phyloP scores from a whole-genome alignment of 1,140 invertebrate species.

The Polypedilum vanderplanki region DNA sequence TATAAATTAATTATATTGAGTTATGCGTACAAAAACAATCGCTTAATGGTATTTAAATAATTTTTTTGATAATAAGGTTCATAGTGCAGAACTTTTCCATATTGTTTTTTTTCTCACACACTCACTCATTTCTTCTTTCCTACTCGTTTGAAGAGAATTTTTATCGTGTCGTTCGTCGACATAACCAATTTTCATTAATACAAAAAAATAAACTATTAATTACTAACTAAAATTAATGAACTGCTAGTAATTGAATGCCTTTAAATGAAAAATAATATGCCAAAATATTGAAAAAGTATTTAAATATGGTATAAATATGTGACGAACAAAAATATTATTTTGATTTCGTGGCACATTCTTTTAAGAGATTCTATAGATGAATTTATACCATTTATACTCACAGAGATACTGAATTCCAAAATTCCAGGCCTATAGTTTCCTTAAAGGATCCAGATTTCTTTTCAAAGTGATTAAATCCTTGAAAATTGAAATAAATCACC shows the following conservation, averaged over 20 bases:
- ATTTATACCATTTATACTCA: neutral
- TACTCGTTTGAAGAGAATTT: too few relatives aligned
- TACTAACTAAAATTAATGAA: too few relatives aligned
- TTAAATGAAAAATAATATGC: too few relatives aligned
- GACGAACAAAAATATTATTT: neutral
- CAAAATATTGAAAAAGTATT: too few relatives aligned
- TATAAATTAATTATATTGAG: too few relatives aligned
- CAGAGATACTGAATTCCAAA: slow-evolving; percentile 17
- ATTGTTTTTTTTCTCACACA: slow-evolving; percentile 12
- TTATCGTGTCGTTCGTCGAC: neutral
- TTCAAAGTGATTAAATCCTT: too few relatives aligned
- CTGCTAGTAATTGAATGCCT: too few relatives aligned
- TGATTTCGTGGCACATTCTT: slow-evolving; percentile 11
- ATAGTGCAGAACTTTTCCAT: slow-evolving; percentile 10
- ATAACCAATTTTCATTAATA: neutral
- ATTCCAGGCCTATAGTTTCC: neutral
- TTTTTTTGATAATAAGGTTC: neutral
- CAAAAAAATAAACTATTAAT: neutral
- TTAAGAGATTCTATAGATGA: neutral
- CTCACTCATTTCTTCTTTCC: too few relatives aligned
- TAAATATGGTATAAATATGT: too few relatives aligned
- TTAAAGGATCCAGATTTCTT: neutral
- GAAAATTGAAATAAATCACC: too few relatives aligned
- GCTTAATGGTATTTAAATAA: neutral
- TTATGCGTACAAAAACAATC: too few relatives aligned